Evolutionary conservation across 2,797 vertebrate genomes (phyloP).

Genomic region (Lates japonicus): DNA sequence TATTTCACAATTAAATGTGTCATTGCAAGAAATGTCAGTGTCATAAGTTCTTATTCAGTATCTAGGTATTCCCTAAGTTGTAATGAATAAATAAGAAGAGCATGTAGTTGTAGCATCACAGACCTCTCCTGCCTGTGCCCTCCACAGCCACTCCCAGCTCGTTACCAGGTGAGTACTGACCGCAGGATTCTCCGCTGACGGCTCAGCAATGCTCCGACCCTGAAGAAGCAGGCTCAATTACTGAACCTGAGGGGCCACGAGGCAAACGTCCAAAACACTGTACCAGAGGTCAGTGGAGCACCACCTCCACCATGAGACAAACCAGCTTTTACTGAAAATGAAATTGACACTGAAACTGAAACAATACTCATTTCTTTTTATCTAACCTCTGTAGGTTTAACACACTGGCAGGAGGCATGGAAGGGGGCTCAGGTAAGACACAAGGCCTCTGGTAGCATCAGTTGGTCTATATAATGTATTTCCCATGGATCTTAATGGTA

Average conservation of each 20-base stretch:
- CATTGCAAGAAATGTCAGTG: too few relatives aligned
- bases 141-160: conserved; percentile 91
- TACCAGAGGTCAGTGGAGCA: conserved; percentile 87
- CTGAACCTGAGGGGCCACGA: conserved; percentile 95
- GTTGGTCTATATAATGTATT: neutral
- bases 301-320: neutral
- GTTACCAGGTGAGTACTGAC: conserved; percentile 96
- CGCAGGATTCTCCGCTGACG: conserved; percentile 95
- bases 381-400: conserved; percentile 88
- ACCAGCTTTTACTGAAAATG: neutral
- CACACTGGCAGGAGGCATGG: conserved; percentile 95
- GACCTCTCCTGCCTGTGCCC: neutral
- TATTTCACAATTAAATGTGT: neutral
- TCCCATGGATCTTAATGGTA: neutral
- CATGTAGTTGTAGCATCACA: neutral
- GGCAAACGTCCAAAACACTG: conserved; percentile 98
- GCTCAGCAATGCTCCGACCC: conserved; percentile 93
- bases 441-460: neutral
- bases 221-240: conserved; percentile 99
- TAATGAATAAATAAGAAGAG: neutral
- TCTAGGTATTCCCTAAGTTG: neutral
- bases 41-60: too few relatives aligned
- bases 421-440: conserved; percentile 78
- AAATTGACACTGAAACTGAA: neutral
- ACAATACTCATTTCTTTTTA: neutral